Evolutionary conservation across 2,113 vertebrate species (phyloP), one percentile per base, ranked within the genome.

Genomic region (Lathamus discolor): DNA sequence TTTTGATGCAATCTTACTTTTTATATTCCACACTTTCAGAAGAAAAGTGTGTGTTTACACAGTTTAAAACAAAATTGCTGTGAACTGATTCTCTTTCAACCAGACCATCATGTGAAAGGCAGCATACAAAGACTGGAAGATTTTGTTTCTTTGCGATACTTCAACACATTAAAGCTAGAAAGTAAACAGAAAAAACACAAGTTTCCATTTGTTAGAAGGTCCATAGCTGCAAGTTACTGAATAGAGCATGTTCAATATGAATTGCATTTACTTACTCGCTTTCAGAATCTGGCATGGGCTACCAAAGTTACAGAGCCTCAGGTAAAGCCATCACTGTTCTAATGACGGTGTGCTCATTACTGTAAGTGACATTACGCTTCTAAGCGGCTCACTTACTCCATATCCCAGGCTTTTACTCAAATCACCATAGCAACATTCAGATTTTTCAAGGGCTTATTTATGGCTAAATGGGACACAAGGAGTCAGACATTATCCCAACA

Each of bases 381-480:
- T 97, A 92, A 97, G 92, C 88, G 9, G 86, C 91, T 92, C 67
- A 52, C 79, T 88, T 73, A 61, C 70, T 54, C 33, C 66, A 43
- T n/a, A 96, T 85, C 78, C 83, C 87, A 75, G 91, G 86, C 85
- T 97, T 98, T 96, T 67, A 86, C 88, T 63, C 94, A 78, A 48
- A 93, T 98, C 93, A 95, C 96, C 94, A 97, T 93, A 91, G 97
- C 92, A 97, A 98, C 94, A 63, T 41, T 84, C 86, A 87, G 81
- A 97, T 96, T 94, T 95, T 95, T 92, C 95, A 82, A 91, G 92
- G 94, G 81, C 97, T 97, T 97, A 97, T 96, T 97, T 97, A 96
- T 96, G 91, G 98, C 95, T 92, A 78, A 97, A 97, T 97, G 95
- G 96, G 98, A 97, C 91, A 96, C 88, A 93, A 97, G 91, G 76